phyloP scores from a whole-genome alignment of 1,140 invertebrate genomes.

The Penaeus japonicus region DNA sequence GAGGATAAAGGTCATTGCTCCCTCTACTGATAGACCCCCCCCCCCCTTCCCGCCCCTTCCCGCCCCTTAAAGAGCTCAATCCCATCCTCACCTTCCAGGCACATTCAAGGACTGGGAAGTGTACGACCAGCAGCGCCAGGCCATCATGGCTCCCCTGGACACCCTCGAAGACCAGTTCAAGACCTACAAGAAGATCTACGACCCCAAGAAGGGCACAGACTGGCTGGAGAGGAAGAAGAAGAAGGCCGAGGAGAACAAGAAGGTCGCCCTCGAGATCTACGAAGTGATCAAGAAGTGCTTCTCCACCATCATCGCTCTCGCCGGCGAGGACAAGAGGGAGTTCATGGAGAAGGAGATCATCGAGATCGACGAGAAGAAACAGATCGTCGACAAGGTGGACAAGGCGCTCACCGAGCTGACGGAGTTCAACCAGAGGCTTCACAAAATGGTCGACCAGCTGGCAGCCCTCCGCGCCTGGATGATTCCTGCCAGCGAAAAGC shows the following conservation, averaged over 20 bases:
- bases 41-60: no score
- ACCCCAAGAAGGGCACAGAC: slow-evolving; percentile 59
- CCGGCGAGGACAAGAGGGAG: slow-evolving; percentile 59
- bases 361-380: slow-evolving; percentile 57
- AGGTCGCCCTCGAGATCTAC: slow-evolving; percentile 52
- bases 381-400: slow-evolving; percentile 59
- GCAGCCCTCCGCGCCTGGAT: slow-evolving; percentile 56
- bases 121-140: slow-evolving; percentile 57
- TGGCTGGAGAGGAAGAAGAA: slow-evolving; percentile 59
- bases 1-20: no score
- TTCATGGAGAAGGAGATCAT: slow-evolving; percentile 60
- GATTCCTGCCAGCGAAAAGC: slow-evolving; percentile 59
- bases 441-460: slow-evolving; percentile 56
- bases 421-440: slow-evolving; percentile 54
- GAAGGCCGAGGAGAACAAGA: slow-evolving; percentile 56
- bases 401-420: slow-evolving; percentile 52
- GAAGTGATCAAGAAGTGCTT: slow-evolving; percentile 47
- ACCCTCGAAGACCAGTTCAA: slow-evolving; percentile 59
- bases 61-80: neutral
- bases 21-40: no score
- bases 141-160: slow-evolving; percentile 58
- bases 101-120: slow-evolving; percentile 59
- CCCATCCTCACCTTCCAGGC: neutral
- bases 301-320: slow-evolving; percentile 55
- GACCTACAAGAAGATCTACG: slow-evolving; percentile 60